Conservation (phyloP, 2,113 vertebrate species). For the Tenrec ecaudatus region DNA sequence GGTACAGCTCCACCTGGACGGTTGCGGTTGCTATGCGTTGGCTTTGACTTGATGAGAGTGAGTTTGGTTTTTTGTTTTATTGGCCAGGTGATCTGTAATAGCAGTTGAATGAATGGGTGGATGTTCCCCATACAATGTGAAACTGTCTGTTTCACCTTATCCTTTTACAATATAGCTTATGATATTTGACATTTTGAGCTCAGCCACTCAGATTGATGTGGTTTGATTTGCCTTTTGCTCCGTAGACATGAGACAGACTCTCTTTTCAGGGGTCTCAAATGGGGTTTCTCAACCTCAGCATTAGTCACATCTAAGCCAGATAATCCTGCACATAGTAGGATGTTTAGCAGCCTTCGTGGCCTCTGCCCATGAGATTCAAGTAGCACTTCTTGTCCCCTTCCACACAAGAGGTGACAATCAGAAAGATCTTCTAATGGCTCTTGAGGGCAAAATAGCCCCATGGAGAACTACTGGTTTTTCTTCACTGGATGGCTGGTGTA, state of each 20-base stretch:
- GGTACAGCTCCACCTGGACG: too few relatives aligned
- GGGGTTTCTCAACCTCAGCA: background rate
- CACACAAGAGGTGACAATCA: too few relatives aligned
- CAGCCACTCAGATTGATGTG: background rate
- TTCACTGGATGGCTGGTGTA: background rate
- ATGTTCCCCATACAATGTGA: background rate
- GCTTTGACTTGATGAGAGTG: too few relatives aligned
- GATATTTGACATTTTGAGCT: background rate
- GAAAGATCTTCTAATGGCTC: background rate
- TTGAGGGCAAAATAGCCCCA: background rate
- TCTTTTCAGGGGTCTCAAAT: background rate
- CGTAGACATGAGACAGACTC: background rate
- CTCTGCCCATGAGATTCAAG: background rate
- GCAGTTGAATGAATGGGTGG: background rate
- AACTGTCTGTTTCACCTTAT: background rate
- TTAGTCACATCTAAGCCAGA: background rate
- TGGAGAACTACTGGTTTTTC: background rate
- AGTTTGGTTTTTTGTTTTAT: background rate
- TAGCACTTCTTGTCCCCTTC: fast-evolving
- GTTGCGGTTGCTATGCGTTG: too few relatives aligned
- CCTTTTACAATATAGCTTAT: background rate
- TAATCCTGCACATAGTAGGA: background rate
- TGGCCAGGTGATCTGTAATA: background rate
- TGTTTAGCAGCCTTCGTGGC: background rate
- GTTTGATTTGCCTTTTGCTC: background rate